These are phyloP conservation scores for Lasiurus borealis DNA, from an alignment of 2,113 vertebrate species.

Conservation along the genomic window DNA sequence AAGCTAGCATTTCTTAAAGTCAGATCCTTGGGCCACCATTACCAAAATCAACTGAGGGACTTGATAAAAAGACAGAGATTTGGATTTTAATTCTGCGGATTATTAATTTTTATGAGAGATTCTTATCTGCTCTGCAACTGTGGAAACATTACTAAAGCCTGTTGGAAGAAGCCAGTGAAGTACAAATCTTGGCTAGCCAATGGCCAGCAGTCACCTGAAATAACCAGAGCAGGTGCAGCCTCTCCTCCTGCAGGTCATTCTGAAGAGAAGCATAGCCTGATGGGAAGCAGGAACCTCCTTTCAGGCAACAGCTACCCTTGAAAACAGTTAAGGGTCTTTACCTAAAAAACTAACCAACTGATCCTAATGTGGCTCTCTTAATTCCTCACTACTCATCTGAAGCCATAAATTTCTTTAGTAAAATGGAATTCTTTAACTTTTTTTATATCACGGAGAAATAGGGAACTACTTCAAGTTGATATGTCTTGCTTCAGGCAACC, in stretches of 20 bases:
- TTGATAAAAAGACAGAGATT: not conserved
- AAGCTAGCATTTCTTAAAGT: not conserved
- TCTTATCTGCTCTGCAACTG: not conserved
- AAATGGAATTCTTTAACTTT: not conserved
- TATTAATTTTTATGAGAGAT: not conserved
- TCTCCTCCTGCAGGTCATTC: not conserved
- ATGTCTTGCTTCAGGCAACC: not conserved
- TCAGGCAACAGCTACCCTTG: not conserved
- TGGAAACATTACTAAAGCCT: not conserved
- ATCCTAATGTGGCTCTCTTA: not conserved
- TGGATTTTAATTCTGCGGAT: not conserved
- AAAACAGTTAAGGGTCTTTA: not conserved
- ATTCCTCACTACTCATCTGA: not conserved
- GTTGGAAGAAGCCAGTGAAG: not conserved
- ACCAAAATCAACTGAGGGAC: not conserved
- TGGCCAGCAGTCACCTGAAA: not conserved
- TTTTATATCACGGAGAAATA: not conserved
- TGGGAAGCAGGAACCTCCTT: not conserved
- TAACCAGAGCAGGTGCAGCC: not conserved
- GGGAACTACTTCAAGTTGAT: not conserved
- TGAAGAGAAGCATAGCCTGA: not conserved
- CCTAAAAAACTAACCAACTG: not conserved
- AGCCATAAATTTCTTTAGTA: not conserved
- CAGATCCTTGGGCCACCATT: not conserved
- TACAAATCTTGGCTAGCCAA: not conserved